Percentiles rank a stretch among this genome's conserved stretches.
These are phyloP conservation scores for Drosophila atripex DNA, from an alignment of 2,888 invertebrate species.

Conservation along the genomic window DNA sequence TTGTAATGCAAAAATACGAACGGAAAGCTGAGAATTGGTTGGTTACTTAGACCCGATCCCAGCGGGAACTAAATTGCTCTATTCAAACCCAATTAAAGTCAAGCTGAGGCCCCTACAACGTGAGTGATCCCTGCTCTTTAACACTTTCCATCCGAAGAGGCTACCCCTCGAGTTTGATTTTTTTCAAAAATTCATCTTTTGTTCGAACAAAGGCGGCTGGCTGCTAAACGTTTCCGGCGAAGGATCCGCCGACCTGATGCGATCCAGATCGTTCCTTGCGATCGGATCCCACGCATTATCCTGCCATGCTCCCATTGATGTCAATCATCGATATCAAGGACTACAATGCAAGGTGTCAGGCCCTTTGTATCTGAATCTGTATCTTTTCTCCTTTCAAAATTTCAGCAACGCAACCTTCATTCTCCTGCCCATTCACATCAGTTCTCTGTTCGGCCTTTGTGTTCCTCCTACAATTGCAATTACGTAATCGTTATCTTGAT, in stretches of 20 bases:
- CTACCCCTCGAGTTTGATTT: slow-evolving; percentile 22
- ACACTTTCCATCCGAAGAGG: slow-evolving; percentile 57
- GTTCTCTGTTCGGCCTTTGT: slow-evolving; percentile 22
- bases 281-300: slow-evolving; percentile 44
- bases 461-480: slow-evolving; percentile 65
- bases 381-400: slow-evolving; percentile 22
- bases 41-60: slow-evolving; percentile 26
- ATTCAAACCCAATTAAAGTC: slow-evolving; percentile 75
- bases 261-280: slow-evolving; percentile 31
- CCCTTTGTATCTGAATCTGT: slow-evolving; percentile 1
- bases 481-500: slow-evolving; percentile 61
- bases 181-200: slow-evolving; percentile 7
- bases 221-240: slow-evolving; percentile 40
- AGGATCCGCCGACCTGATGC: slow-evolving; percentile 28
- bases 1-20: slow-evolving; percentile 1
- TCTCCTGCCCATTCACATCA: neutral
- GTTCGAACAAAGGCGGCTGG: slow-evolving; percentile 22
- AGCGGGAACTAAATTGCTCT: slow-evolving; percentile 73
- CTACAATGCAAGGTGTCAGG: slow-evolving; percentile 39
- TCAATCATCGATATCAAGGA: slow-evolving; percentile 40
- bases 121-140: slow-evolving; percentile 64
- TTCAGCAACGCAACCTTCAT: slow-evolving; percentile 1
- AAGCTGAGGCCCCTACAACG: slow-evolving; percentile 58
- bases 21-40: neutral
- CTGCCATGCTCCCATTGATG: slow-evolving; percentile 42